Conservation (phyloP, 2,888 invertebrate species). For the Hylaea fasciaria region DNA sequence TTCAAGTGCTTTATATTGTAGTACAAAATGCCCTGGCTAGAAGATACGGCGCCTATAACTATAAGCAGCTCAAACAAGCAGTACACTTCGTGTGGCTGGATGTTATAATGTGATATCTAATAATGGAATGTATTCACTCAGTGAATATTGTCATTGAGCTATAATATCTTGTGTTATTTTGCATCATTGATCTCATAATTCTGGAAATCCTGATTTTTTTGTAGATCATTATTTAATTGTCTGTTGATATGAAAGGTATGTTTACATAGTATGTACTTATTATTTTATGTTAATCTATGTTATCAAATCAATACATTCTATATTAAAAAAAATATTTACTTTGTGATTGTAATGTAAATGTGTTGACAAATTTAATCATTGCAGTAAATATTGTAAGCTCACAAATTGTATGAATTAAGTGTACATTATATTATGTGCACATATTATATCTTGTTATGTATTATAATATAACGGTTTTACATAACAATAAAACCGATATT, state of each 20-base stretch:
- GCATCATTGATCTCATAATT: constrained; percentile 22
- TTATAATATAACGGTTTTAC: too few species aligned
- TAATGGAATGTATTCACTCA: constrained; percentile 1
- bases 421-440: constrained; percentile 33
- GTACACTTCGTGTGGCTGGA: constrained; percentile 20
- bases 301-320: too few species aligned
- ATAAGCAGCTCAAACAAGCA: background rate
- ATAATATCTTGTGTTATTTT: constrained; percentile 4
- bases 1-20: too few species aligned
- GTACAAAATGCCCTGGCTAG: too few species aligned
- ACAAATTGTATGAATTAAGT: constrained; percentile 4
- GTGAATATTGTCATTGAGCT: background rate
- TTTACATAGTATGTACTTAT: too few species aligned
- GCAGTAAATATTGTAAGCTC: constrained; percentile 15
- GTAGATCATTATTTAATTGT: too few species aligned
- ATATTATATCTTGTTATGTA: constrained; percentile 40
- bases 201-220: too few species aligned
- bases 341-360: constrained; percentile 9
- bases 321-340: constrained; percentile 1
- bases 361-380: background rate
- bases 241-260: too few species aligned
- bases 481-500: too few species aligned
- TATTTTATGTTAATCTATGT: too few species aligned
- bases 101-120: constrained; percentile 15
- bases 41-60: too few species aligned